Evolutionary conservation across 2,113 vertebrate genomes (phyloP).

Genomic region (Azemiops feae): DNA sequence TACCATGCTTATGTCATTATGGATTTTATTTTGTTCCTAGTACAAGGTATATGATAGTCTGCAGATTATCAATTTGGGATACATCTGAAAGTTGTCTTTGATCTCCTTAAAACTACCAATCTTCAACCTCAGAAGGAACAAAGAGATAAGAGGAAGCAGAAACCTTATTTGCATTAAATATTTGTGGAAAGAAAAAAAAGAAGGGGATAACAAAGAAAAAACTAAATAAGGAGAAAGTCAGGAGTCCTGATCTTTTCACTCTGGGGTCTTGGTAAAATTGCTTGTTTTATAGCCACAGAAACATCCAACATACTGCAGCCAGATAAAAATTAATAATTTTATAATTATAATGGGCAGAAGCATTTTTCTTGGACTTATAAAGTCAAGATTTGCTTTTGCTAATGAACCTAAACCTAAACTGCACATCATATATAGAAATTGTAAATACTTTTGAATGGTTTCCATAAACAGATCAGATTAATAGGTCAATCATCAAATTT

Average conservation of each 20-base stretch:
- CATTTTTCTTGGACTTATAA: constrained; percentile 60
- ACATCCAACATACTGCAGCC: constrained; percentile 52
- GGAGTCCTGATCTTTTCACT: constrained; percentile 53
- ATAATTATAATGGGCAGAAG: constrained; percentile 57
- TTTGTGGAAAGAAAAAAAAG: constrained; percentile 34
- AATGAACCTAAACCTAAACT: constrained; percentile 55
- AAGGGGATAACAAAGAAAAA: constrained; percentile 46
- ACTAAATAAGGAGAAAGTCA: constrained; percentile 58
- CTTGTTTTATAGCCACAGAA: constrained; percentile 63
- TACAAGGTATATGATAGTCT: constrained; percentile 66
- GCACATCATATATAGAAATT: constrained; percentile 47
- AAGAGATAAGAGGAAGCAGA: constrained; percentile 66
- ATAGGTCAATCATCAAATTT: not conserved
- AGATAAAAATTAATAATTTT: constrained; percentile 64
- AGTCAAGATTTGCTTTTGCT: constrained; percentile 62
- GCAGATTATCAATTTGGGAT: constrained; percentile 69
- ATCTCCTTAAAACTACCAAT: constrained; percentile 68
- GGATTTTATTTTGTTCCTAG: constrained; percentile 67
- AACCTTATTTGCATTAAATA: constrained; percentile 67
- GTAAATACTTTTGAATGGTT: constrained; percentile 49
- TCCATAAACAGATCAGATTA: constrained; percentile 54
- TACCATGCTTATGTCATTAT: constrained; percentile 63
- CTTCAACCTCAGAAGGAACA: constrained; percentile 60
- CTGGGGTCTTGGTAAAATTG: constrained; percentile 60
- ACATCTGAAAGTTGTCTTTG: constrained; percentile 66